Conservation (phyloP, 2,113 vertebrate species). For the Ibidorhyncha struthersii region DNA sequence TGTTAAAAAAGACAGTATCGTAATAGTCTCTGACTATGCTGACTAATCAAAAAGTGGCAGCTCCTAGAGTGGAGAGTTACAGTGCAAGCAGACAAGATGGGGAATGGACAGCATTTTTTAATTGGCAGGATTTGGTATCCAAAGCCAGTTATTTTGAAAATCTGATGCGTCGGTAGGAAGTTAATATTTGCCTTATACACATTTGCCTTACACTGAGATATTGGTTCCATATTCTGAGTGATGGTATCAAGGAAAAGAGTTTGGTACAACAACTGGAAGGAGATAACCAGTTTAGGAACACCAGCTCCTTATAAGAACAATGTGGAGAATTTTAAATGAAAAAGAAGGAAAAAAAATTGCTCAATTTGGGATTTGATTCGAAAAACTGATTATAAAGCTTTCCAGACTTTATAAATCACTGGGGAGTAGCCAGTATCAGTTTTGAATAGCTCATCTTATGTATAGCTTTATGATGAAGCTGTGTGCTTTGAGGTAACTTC, state of each 20-base stretch:
- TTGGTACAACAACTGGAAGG: background rate
- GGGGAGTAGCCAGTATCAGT: background rate
- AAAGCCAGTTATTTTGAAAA: background rate
- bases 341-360: background rate
- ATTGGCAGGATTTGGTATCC: background rate
- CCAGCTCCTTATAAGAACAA: background rate
- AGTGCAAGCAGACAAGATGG: background rate
- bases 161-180: background rate
- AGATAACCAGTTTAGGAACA: background rate
- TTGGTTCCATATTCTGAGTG: background rate
- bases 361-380: background rate
- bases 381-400: background rate
- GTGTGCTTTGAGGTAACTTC: background rate
- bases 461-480: background rate
- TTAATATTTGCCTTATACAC: background rate
- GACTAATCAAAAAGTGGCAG: background rate
- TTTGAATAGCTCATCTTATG: background rate
- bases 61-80: background rate
- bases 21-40: background rate
- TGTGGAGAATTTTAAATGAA: background rate
- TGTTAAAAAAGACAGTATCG: background rate
- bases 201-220: background rate
- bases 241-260: background rate
- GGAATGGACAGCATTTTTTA: background rate
- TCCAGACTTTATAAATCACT: background rate